Percentiles rank a stretch among this genome's conserved stretches.
Conservation (phyloP, 2,113 vertebrate genomes). For the Puma concolor region DNA sequence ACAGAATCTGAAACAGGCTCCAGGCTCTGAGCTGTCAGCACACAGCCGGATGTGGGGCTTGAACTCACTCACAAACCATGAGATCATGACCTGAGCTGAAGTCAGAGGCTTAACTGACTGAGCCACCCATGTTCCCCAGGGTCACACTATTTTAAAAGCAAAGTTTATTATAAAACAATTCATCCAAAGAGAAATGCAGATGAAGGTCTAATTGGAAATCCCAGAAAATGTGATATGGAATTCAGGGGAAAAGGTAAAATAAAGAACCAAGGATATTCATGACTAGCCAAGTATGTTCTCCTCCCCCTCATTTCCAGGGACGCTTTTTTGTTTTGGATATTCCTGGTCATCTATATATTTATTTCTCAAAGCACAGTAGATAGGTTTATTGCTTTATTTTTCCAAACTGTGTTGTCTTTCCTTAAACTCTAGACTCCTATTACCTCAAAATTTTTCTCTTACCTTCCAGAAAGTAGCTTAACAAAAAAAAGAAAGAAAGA, state of each 20-base stretch:
- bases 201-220: background rate
- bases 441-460: background rate
- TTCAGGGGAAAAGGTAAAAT: background rate
- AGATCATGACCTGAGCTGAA: no score
- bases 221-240: background rate
- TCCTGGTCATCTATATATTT: background rate
- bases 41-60: no score
- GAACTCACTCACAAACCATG: no score
- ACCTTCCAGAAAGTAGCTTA: background rate
- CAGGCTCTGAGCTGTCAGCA: no score
- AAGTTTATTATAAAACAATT: background rate
- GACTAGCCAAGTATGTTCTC: background rate
- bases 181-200: background rate
- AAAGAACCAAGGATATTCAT: background rate
- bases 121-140: no score
- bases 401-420: background rate
- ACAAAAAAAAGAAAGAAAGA: background rate
- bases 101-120: no score
- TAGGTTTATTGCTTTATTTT: background rate
- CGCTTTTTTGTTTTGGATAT: background rate
- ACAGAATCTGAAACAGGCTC: no score
- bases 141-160: background rate
- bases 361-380: background rate
- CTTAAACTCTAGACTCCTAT: background rate
- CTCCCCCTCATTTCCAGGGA: fast-evolving